A percentile compares a stretch with the other conserved stretches of the same genome.
Evolutionary conservation across 2,888 invertebrate species (phyloP).

Genomic region (Ophioninae sp.): DNA sequence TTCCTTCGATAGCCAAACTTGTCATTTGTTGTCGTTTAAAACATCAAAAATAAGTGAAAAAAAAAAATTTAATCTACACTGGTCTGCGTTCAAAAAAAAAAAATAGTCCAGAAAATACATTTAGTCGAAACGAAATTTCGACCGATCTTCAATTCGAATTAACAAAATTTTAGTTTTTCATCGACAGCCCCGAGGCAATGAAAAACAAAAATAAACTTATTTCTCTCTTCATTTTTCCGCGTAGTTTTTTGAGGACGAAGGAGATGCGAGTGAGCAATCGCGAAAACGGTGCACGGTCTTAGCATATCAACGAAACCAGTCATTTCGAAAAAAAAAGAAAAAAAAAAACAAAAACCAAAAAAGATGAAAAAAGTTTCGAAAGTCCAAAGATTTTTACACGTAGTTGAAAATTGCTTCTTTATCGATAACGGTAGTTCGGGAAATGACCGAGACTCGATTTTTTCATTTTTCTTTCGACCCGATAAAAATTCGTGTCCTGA

Average conservation of each 20-base stretch:
- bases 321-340: conserved; percentile 26
- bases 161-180: no score
- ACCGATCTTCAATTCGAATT: no score
- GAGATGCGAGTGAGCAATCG: conserved; percentile 36
- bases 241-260: neutral
- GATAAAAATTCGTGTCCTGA: conserved; percentile 7
- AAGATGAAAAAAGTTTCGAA: conserved; percentile 17
- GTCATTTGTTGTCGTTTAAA: no score
- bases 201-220: no score
- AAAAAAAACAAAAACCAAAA: conserved; percentile 23
- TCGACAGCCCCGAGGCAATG: no score
- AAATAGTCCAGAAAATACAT: no score
- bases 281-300: conserved; percentile 51
- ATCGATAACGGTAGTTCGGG: conserved; percentile 24
- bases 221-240: conserved; percentile 38
- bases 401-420: conserved; percentile 36
- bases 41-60: no score
- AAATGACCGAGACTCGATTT: neutral
- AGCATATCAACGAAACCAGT: conserved; percentile 63
- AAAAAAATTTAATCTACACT: no score
- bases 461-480: neutral
- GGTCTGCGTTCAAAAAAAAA: no score
- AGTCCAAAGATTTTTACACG: conserved; percentile 23
- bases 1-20: no score
- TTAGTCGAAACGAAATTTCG: no score